Evolutionary conservation across 2,113 vertebrate genomes (phyloP).

Genomic region (Cygnus atratus): DNA sequence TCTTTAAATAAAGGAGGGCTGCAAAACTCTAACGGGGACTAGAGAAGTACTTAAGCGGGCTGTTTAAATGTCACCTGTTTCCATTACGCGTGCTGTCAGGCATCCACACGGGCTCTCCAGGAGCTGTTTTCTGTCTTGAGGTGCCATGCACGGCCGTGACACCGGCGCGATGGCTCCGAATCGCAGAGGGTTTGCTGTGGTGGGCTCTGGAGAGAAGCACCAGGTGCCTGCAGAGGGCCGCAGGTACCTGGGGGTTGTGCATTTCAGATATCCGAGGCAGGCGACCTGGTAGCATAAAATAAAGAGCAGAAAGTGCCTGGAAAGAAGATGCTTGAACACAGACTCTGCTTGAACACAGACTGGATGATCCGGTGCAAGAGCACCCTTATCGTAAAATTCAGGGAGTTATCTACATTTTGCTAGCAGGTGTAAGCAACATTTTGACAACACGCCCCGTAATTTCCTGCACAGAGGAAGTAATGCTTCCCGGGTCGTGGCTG

Average conservation of each 20-base stretch:
- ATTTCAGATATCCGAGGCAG: background rate
- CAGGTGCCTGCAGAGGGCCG: accelerated
- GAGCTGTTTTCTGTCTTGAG: conserved; percentile 27
- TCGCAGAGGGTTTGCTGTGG: background rate
- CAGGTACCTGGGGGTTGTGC: background rate
- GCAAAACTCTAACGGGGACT: conserved; percentile 11
- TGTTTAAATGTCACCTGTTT: conserved; percentile 69
- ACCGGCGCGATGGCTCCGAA: background rate
- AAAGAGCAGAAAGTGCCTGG: background rate
- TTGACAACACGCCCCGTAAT: background rate
- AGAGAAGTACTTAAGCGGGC: conserved; percentile 14
- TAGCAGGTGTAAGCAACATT: background rate
- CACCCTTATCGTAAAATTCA: background rate
- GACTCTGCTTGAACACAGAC: background rate
- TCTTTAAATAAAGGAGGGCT: conserved; percentile 60
- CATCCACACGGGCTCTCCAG: background rate
- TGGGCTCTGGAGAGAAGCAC: background rate
- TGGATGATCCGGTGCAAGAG: background rate
- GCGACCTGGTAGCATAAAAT: background rate
- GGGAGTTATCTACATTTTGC: background rate
- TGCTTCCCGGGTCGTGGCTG: accelerated
- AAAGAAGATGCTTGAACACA: background rate
- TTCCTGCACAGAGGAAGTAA: background rate
- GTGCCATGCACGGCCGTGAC: background rate
- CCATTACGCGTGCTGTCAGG: conserved; percentile 23